Conservation (phyloP, 1,140 invertebrate genomes). For the Polypedilum vanderplanki region DNA sequence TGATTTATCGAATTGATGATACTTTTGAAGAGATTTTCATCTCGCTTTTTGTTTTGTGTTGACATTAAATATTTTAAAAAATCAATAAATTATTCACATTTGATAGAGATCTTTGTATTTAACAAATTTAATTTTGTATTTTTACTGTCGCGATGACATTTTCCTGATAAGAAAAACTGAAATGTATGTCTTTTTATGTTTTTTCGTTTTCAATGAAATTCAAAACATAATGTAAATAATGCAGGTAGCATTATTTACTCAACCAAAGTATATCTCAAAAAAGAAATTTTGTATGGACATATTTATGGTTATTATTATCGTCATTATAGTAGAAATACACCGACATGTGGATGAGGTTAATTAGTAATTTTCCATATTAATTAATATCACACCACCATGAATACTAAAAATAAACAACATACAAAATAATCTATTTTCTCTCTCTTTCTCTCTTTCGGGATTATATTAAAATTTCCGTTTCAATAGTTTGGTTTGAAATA, state of each 20-base stretch:
- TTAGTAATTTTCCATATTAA: too few species aligned
- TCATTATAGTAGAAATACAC: too few species aligned
- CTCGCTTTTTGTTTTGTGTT: neutral
- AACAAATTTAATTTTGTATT: neutral
- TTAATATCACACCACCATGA: too few species aligned
- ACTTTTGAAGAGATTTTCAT: neutral
- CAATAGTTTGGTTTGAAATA: too few species aligned
- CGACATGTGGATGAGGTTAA: too few species aligned
- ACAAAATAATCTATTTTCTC: too few species aligned
- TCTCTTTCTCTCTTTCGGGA: too few species aligned
- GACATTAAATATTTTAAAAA: neutral
- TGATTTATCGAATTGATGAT: constrained; percentile 19
- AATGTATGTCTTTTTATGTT: neutral
- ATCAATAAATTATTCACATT: too few species aligned
- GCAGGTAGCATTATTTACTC: neutral
- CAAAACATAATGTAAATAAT: neutral
- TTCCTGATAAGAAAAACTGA: neutral
- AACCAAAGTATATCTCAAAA: neutral
- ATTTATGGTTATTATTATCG: too few species aligned
- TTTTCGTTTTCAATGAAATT: neutral
- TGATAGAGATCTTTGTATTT: neutral
- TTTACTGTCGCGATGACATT: neutral
- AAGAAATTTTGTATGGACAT: too few species aligned
- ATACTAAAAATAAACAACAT: too few species aligned
- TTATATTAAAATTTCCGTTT: too few species aligned